These are phyloP conservation scores for Zalophus californianus DNA, from an alignment of 2,797 vertebrate species.

Conservation along the genomic window DNA sequence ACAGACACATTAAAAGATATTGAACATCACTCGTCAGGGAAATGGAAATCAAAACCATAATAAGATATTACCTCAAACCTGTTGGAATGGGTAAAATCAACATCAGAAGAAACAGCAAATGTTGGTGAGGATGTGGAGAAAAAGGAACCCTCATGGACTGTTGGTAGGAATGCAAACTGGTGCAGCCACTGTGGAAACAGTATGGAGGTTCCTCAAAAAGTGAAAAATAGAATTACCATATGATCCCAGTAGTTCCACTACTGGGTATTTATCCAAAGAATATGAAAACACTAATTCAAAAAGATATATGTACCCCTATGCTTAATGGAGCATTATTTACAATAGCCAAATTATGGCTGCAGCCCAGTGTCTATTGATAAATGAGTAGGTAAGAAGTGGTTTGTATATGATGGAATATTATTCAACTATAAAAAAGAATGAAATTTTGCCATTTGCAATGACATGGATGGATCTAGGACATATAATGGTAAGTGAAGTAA, in stretches of 20 bases:
- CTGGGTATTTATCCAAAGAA: not conserved
- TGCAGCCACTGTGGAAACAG: not conserved
- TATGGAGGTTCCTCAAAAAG: not conserved
- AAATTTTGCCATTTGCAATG: not conserved
- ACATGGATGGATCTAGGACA: not conserved
- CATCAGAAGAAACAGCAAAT: not conserved
- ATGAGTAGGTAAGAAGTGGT: not conserved
- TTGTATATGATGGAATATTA: not conserved
- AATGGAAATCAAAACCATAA: not conserved
- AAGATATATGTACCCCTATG: not conserved
- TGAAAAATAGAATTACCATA: not conserved
- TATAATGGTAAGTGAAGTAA: not conserved
- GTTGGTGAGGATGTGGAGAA: not conserved
- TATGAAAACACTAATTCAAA: not conserved
- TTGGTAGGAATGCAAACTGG: not conserved
- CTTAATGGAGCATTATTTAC: not conserved
- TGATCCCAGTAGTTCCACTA: not conserved
- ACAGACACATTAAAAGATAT: not conserved
- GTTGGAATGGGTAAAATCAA: not conserved
- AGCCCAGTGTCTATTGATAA: not conserved
- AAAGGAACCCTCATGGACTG: not conserved
- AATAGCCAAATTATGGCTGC: not conserved
- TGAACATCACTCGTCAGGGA: not conserved
- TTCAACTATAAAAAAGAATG: not conserved
- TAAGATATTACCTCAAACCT: not conserved